These are phyloP conservation scores for Sciurus niger DNA, from an alignment of 2,113 vertebrate species.

Conservation along the genomic window DNA sequence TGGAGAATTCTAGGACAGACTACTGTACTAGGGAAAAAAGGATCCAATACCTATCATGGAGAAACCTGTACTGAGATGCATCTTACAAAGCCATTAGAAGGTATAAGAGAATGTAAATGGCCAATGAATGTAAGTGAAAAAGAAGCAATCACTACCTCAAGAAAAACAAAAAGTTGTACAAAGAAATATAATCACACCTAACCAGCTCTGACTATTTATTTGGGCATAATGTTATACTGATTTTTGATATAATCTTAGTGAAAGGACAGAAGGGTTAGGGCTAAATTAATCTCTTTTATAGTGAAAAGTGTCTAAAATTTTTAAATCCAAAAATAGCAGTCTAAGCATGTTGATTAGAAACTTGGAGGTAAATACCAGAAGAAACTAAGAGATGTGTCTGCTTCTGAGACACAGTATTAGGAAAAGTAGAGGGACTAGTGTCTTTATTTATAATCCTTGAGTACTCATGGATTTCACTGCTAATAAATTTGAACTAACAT, in stretches of 20 bases:
- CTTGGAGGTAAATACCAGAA: background rate
- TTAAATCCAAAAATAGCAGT: background rate
- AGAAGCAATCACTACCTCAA: background rate
- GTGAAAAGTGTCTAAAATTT: background rate
- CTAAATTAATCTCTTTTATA: background rate
- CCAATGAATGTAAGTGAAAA: background rate
- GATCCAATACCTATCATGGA: background rate
- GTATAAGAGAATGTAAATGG: background rate
- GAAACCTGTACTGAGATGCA: background rate
- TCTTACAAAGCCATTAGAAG: background rate
- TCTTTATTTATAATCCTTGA: background rate
- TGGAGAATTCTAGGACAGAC: too few species aligned
- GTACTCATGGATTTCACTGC: background rate
- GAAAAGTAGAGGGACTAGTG: background rate
- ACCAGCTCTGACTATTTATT: background rate
- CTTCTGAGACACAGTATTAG: background rate
- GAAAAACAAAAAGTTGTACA: background rate
- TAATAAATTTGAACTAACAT: background rate
- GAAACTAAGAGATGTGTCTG: background rate
- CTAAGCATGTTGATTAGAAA: background rate
- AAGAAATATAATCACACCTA: background rate
- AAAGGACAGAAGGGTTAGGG: background rate
- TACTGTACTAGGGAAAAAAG: too few species aligned
- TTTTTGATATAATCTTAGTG: background rate
- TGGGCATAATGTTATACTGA: rapidly evolving